A percentile compares a stretch with the other conserved stretches of the same genome.
Evolutionary conservation across 2,113 vertebrate species (phyloP).

Genomic region (Crotalus horridus): DNA sequence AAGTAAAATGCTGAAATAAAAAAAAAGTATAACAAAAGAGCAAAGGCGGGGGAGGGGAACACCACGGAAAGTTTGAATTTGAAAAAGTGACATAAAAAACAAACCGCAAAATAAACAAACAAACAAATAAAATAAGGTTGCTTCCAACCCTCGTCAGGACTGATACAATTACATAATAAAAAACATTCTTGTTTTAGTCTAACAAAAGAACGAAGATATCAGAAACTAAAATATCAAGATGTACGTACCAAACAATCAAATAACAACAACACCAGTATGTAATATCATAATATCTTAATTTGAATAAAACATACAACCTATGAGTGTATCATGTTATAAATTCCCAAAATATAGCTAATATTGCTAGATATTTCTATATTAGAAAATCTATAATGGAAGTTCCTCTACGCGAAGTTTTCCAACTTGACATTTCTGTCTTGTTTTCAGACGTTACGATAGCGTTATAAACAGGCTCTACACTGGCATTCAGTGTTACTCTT

Average conservation of each 20-base stretch:
- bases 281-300: background rate
- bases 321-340: background rate
- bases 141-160: background rate
- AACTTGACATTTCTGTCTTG: background rate
- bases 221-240: background rate
- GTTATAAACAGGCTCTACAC: constrained; percentile 93
- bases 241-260: background rate
- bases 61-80: background rate
- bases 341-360: background rate
- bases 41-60: background rate
- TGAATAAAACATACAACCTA: background rate
- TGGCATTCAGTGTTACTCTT: constrained; percentile 97
- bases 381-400: background rate
- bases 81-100: background rate
- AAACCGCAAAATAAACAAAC: background rate
- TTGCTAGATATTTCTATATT: background rate
- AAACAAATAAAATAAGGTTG: background rate
- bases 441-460: constrained; percentile 84
- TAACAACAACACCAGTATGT: background rate
- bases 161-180: background rate
- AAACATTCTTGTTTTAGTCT: background rate
- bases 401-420: background rate
- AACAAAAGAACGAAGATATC: background rate
- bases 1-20: background rate
- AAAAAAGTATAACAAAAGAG: background rate